These are phyloP conservation scores for Struthidea cinerea DNA, from an alignment of 2,113 vertebrate genomes.

Conservation along the genomic window DNA sequence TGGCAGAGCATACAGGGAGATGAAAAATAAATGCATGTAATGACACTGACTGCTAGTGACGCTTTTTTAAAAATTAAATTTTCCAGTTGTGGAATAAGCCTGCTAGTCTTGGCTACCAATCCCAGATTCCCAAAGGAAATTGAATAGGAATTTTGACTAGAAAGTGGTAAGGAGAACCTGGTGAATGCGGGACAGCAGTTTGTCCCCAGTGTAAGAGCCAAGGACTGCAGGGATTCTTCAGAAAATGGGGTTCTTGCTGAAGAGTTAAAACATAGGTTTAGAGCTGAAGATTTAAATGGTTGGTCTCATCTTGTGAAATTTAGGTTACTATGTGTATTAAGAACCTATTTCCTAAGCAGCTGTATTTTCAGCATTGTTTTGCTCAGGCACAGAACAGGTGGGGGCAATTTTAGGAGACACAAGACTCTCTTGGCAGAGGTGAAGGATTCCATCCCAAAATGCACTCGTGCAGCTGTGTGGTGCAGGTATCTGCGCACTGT, in stretches of 20 bases:
- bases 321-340: neutral
- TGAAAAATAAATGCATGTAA: neutral
- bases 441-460: neutral
- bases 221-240: neutral
- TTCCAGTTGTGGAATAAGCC: neutral
- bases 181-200: neutral
- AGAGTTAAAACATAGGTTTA: neutral
- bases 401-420: neutral
- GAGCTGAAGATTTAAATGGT: neutral
- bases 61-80: neutral
- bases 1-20: neutral
- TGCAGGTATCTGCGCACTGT: neutral
- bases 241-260: neutral
- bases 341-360: neutral
- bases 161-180: neutral
- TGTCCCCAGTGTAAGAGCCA: neutral
- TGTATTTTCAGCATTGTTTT: neutral
- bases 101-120: neutral
- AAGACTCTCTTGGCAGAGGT: neutral
- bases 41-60: neutral
- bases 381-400: neutral
- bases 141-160: neutral
- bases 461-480: rapidly evolving
- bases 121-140: neutral
- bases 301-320: neutral